Conservation (phyloP, 30 jellyfish, hydroid and myxozoan genomes). For the Catostylus mosaicus region DNA sequence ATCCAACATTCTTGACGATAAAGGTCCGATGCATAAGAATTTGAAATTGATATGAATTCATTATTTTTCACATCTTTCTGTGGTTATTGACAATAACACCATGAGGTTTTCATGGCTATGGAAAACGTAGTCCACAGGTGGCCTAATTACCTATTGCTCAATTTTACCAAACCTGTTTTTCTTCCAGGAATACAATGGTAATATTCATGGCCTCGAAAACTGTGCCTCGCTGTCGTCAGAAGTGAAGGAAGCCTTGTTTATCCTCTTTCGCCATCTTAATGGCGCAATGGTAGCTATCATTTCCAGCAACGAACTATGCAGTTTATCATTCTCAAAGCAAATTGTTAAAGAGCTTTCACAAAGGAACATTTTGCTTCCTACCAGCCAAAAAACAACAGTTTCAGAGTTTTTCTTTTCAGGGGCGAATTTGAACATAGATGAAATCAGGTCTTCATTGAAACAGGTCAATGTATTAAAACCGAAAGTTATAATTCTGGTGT, state of each 20-base stretch:
- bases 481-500: conserved; percentile 4
- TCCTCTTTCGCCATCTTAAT: conserved; percentile 21
- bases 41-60: too few relatives aligned
- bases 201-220: not conserved
- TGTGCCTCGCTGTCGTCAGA: conserved; percentile 18
- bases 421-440: not conserved
- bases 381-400: not conserved
- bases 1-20: too few relatives aligned
- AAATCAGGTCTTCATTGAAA: conserved; percentile 5
- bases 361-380: not conserved
- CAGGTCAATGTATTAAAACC: conserved; percentile 11
- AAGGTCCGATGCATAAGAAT: too few relatives aligned
- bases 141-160: too few relatives aligned
- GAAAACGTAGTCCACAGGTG: too few relatives aligned
- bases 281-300: conserved; percentile 34
- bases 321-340: not conserved
- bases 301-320: conserved; percentile 44
- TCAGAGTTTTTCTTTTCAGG: conserved; percentile 17
- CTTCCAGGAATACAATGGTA: conserved; percentile 4
- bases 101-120: too few relatives aligned
- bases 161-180: too few relatives aligned
- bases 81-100: too few relatives aligned
- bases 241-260: conserved; percentile 22
- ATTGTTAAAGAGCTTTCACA: not conserved
- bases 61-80: too few relatives aligned